Base-by-base conservation (phyloP, 2,888 invertebrate species). In the Linnaemya vulpina region DNA sequence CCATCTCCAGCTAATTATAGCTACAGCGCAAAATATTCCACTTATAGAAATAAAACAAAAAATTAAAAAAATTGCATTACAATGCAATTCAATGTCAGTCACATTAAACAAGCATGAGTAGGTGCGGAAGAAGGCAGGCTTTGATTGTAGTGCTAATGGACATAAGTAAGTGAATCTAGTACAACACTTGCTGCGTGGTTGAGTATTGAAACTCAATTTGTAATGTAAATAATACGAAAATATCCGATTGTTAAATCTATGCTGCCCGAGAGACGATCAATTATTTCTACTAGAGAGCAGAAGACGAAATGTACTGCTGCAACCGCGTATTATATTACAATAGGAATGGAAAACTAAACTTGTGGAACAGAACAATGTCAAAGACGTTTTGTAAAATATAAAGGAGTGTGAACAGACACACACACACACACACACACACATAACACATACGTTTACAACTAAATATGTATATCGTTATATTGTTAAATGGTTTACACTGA, bases 381-480 rank as follows among this genome's bases (percentile, higher is more conserved):
- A 83, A 73, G 74, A 58, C 63, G 68, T 70, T 75, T 68, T 79
- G 68, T 74, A 58, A 53, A 83, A 70, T 70, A 75, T 70, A 75
- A 70, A 13, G 46, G 25, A 55, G 30, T 25, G 15, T 15, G 55
- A 55, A 25, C 22, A 22, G n/a, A n/a, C 13, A 5, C 1, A n/a
- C 7, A 7, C 49, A 17, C 11, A 5, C 5, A 30, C 30, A 3
- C 5, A 30, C 38, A 38, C 9, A 38, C 5, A 30, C 38, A 38
- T 38, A 38, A 30, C 30, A 3, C 5, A 30, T 9, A 38, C 9
- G 9, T 10, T 38, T 20, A 20, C 9, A 20, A 20, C 9, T 51
- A 20, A 2, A 3, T 20, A 20, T 20, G 1, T 25, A 15, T 15
- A 49, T 3, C 7, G 9, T 38, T 38, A 38, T 38, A 38, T 1